These are phyloP conservation scores for Coracopsis vasa DNA, from an alignment of 2,113 vertebrate species.

Conservation along the genomic window DNA sequence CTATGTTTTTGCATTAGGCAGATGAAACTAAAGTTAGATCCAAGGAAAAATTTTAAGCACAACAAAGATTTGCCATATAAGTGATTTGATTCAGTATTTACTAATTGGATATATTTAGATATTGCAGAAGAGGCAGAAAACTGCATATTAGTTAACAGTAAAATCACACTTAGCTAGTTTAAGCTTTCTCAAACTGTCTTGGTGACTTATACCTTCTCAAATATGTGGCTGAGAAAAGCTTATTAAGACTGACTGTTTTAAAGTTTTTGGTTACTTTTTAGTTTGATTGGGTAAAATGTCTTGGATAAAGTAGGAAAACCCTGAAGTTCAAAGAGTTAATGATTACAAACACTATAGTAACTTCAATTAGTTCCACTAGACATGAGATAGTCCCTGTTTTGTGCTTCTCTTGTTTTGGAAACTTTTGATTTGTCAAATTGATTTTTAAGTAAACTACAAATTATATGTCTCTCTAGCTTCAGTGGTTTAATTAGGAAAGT, in stretches of 20 bases:
- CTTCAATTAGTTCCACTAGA: not conserved
- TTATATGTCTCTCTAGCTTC: not conserved
- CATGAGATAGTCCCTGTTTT: not conserved
- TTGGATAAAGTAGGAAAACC: not conserved
- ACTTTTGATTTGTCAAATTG: not conserved
- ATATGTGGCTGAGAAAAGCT: not conserved
- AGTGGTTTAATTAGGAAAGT: not conserved
- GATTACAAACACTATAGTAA: not conserved
- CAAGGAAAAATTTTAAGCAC: not conserved
- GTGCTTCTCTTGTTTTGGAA: not conserved
- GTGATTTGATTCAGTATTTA: not conserved
- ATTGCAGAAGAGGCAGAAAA: not conserved
- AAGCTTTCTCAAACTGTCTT: not conserved
- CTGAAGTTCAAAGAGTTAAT: not conserved
- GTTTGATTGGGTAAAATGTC: not conserved
- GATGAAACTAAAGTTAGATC: not conserved
- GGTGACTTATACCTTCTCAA: not conserved
- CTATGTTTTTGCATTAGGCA: not conserved
- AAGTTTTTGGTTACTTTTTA: not conserved
- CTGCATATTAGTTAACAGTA: not conserved
- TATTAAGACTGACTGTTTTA: not conserved
- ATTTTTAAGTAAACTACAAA: not conserved
- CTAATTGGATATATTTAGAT: not conserved
- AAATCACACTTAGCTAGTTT: not conserved
- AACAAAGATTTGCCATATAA: not conserved